Evolutionary conservation across 1,140 invertebrate genomes (phyloP), one percentile per base, ranked within the genome.

Genomic region (Aphelenchoides besseyi): DNA sequence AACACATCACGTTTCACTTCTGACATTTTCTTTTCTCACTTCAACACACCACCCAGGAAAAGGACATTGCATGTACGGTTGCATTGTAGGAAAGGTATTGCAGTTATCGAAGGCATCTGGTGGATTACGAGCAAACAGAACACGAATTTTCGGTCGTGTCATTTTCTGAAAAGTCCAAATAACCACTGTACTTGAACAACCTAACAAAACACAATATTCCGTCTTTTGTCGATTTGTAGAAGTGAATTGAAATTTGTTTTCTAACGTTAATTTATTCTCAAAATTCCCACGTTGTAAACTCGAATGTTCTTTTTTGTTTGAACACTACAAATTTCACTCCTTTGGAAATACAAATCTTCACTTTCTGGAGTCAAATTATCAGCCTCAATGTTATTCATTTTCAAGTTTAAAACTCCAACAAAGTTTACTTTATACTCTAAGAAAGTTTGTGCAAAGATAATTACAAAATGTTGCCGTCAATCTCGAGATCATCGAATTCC

Each of bases 41-140:
- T 75, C 74, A 3, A 77, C 68, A 61, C 74, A 75, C 74, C 74
- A 75, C 12, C 74, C 74, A 28, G 74, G 74, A 36, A 75, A 75
- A 0, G 74, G 74, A 32, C 74, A 75, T 18, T 48, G 30, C 33
- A 77, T 12, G 28, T 72, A 72, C n/a, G 74, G 74, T 3, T 53
- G 71, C 16, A 48, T 8, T 5, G 75, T 75, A 9, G 74, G 74
- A 61, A 75, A 75, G 18, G 71, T 37, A 29, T 23, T 16, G 59
- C 74, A 75, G 29, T 75, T 67, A 57, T 70, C 75, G n/a, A 75
- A 75, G 12, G 61, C 68, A 59, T 76, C 74, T 3, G 70, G 70
- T 12, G 70, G 70, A 35, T 72, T 72, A 26, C 32, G 70, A n/a
- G 70, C 70, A 74, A 72, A 72, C 8, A 72, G n/a, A 16, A 72